Evolutionary conservation across 2,113 vertebrate genomes (phyloP), one percentile per base, ranked within the genome.

Genomic region (Potamarius usumacintae): DNA sequence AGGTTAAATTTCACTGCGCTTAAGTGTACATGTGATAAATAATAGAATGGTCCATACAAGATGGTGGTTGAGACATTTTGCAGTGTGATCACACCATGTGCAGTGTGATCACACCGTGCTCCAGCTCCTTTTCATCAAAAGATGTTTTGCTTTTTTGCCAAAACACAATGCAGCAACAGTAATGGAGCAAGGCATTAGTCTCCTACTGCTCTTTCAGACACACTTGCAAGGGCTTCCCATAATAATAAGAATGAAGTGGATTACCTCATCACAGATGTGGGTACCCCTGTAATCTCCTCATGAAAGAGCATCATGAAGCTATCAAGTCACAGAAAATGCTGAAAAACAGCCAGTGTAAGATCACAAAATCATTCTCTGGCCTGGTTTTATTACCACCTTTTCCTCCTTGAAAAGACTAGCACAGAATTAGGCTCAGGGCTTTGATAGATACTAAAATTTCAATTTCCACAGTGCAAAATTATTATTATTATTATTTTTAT

Each of bases 251-350:
- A 85, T 48, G 50, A 42, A 42, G 77, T 74, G 87, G 48, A 50
- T 85, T 74, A 89, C 74, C 60, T 86, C 88, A 89, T 80, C 76
- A 57, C 85, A 80, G 53, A 65, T 88, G 80, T 57, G 65, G 74
- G 58, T 50, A 52, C 18, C 48, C 60, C 74, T 84, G 74, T 83
- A 76, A 30, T 60, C 53, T 72, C 25, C 42, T 60, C 78, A 57
- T 15, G 78, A 15, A 78, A 85, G 71, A 85, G 34, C 65, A 67
- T 53, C 60, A 53, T 34, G 77, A 81, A 86, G 52, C 85, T 71
- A 53, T 80, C 50, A 67, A 55, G 72, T 55, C 76, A 67, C 55
- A 60, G 15, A 25, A 81, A 86, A 79, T 81, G 30, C 77, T 17
- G 77, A 42, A 79, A 81, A 48, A 58, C 34, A 0, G 50, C 52